These are phyloP conservation scores for Zaprionus tsacasi DNA, from an alignment of 1,140 invertebrate species.

Conservation along the genomic window DNA sequence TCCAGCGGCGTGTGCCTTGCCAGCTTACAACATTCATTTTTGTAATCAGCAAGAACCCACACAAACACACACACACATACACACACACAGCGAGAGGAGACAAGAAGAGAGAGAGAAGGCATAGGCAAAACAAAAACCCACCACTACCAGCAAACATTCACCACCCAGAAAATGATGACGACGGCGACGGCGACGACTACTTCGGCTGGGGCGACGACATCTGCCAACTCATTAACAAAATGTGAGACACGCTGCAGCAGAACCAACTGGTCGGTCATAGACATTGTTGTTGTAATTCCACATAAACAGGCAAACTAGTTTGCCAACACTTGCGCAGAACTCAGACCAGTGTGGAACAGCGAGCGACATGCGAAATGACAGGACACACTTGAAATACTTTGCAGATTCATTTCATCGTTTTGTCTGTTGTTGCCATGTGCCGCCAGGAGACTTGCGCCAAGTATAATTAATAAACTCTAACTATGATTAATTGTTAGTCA, in stretches of 20 bases:
- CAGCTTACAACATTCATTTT: conserved; percentile 50
- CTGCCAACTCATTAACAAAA: conserved; percentile 72
- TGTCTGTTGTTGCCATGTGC: conserved; percentile 36
- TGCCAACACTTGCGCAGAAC: conserved; percentile 31
- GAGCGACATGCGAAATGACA: conserved; percentile 35
- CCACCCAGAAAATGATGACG: conserved; percentile 70
- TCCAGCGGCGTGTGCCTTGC: conserved; percentile 22
- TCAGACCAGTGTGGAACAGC: not conserved
- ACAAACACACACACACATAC: conserved; percentile 19
- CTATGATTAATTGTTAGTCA: conserved; percentile 52
- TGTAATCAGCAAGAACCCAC: conserved; percentile 56
- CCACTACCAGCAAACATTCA: conserved; percentile 55
- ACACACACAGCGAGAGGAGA: not conserved
- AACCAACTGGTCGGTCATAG: conserved; percentile 20
- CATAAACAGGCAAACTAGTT: conserved; percentile 58
- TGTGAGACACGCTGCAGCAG: conserved; percentile 27
- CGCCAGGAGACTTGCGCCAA: not conserved
- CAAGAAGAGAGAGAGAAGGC: not conserved
- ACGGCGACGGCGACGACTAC: conserved; percentile 18
- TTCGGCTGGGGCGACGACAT: conserved; percentile 32
- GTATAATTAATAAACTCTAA: conserved; percentile 28
- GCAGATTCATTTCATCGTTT: not conserved
- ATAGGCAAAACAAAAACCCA: conserved; percentile 39
- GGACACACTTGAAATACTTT: conserved; percentile 22
- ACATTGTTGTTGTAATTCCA: conserved; percentile 13